Conservation (phyloP, 35 echinoderm and acorn worm genomes). For the Nesometra sesokonis region DNA sequence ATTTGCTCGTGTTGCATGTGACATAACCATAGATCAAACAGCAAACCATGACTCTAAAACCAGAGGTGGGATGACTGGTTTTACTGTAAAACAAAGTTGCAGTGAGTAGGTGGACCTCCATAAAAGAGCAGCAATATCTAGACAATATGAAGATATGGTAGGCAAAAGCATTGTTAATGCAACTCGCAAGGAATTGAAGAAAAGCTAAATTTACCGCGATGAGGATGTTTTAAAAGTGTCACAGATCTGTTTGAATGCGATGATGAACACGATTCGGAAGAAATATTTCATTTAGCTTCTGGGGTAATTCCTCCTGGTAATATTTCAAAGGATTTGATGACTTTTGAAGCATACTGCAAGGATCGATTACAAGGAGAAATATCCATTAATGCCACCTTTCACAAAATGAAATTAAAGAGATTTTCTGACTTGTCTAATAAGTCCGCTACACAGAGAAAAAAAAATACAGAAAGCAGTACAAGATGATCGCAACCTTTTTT, state of each 20-base stretch:
- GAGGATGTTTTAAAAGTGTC: not conserved
- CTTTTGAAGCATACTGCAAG: slow-evolving; percentile 28
- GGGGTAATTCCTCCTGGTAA: slow-evolving; percentile 26
- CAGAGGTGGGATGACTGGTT: slow-evolving; percentile 10
- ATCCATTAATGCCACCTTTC: slow-evolving; percentile 9
- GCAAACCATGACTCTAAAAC: not conserved
- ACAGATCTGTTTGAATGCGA: slow-evolving; percentile 22
- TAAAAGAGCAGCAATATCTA: slow-evolving; percentile 41
- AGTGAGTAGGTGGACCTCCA: slow-evolving; percentile 42
- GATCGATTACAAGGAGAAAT: slow-evolving; percentile 25
- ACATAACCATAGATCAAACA: slow-evolving; percentile 26
- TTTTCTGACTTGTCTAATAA: slow-evolving; percentile 16
- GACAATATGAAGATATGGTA: slow-evolving; percentile 59
- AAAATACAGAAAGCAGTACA: not conserved
- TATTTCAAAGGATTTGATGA: slow-evolving; percentile 14
- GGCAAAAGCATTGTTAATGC: slow-evolving; percentile 29
- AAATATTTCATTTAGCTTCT: slow-evolving; percentile 47
- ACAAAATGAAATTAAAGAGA: slow-evolving; percentile 36
- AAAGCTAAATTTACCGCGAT: not conserved
- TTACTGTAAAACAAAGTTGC: slow-evolving; percentile 46
- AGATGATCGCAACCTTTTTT: slow-evolving; percentile 7
- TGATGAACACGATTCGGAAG: not conserved
- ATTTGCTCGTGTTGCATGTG: slow-evolving; percentile 6
- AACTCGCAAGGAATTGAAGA: not conserved
- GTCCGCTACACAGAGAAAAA: not conserved